Base-by-base conservation (phyloP, 2,888 invertebrate species). In the Micoletzkya japonica region DNA sequence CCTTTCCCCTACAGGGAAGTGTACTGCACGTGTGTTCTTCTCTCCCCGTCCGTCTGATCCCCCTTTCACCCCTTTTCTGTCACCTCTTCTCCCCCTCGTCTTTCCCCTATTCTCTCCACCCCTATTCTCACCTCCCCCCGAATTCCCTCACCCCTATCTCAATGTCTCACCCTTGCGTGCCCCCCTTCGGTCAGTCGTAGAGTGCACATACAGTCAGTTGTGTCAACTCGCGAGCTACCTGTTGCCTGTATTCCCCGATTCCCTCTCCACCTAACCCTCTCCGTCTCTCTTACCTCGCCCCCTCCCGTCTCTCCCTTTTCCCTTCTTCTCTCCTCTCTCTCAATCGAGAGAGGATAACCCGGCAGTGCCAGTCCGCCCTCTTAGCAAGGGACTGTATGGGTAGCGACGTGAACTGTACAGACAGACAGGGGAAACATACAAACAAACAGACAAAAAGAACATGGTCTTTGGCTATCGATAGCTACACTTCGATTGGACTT, bases 231-330 rank as follows among this genome's bases (percentile, higher is more conserved):
- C n/a, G n/a, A n/a, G n/a, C n/a, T n/a, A n/a, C n/a, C n/a, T n/a
- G n/a, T n/a, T n/a, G n/a, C n/a, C n/a, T n/a, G n/a, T n/a, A n/a
- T n/a, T n/a, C n/a, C n/a, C n/a, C n/a, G n/a, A n/a, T n/a, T n/a
- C n/a, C n/a, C n/a, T n/a, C n/a, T n/a, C n/a, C n/a, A n/a, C 49
- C 49, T 44, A 17, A 44, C 49, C 14, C 49, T 44, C 60, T 20
- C 2, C 24, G 37, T 32, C 20, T 60, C 4, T 2, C 2, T 4
- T 2, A 26, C 32, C 24, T 32, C 28, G 30, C 2, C 49, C 17
- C 4, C 52, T 64, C 36, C 20, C 32, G 20, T 17, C 54, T 34
- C 50, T 64, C 63, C 32, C 63, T 52, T 24, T 52, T 14, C 20
- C 44, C 24, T 14, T 56, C 56, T 56, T 26, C 10, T 14, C 24